Evolutionary conservation across 2,888 invertebrate genomes (phyloP).

Genomic region (Sesia bembeciformis): DNA sequence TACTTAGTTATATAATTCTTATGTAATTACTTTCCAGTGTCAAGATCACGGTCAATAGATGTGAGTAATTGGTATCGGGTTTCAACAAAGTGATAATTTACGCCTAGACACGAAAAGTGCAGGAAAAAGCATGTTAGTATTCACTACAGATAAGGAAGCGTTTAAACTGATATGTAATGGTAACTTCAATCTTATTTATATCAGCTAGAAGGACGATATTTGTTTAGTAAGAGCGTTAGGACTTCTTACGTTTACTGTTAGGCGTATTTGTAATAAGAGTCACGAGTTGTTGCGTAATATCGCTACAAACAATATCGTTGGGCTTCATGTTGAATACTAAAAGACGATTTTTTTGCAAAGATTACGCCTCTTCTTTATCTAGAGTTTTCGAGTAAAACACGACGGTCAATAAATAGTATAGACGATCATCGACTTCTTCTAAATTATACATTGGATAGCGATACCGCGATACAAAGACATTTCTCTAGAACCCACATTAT

Average conservation of each 20-base stretch:
- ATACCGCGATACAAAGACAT: no score
- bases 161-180: slow-evolving; percentile 10
- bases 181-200: slow-evolving; percentile 24
- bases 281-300: slow-evolving; percentile 69
- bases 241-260: slow-evolving; percentile 44
- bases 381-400: no score
- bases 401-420: no score
- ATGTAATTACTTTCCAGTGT: neutral
- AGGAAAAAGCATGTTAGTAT: slow-evolving; percentile 49
- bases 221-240: slow-evolving; percentile 18
- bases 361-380: neutral
- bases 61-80: neutral
- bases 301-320: slow-evolving; percentile 31
- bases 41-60: neutral
- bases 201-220: slow-evolving; percentile 25
- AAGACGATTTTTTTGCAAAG: slow-evolving; percentile 18
- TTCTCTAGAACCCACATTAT: no score
- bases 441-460: no score
- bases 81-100: slow-evolving; percentile 33
- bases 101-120: slow-evolving; percentile 28
- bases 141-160: slow-evolving; percentile 33
- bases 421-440: no score
- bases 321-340: slow-evolving; percentile 41
- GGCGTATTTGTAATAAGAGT: slow-evolving; percentile 52
- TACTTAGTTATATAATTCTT: no score